These are phyloP conservation scores for Diplodus sargus DNA, from an alignment of 2,797 vertebrate species.

Conservation along the genomic window DNA sequence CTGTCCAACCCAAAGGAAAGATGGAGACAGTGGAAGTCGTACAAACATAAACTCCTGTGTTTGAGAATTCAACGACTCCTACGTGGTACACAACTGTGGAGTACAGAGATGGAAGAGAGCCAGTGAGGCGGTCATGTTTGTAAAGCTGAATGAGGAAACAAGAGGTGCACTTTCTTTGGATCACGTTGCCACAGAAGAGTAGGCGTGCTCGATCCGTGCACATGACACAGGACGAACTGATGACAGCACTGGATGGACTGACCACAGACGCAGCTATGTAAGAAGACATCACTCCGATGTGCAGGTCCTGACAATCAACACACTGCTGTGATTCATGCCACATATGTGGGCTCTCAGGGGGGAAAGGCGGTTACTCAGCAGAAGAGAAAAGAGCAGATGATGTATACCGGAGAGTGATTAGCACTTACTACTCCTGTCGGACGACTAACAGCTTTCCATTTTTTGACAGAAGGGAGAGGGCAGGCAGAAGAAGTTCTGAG, in stretches of 20 bases:
- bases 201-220: slow-evolving; percentile 31
- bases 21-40: slow-evolving; percentile 47
- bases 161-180: slow-evolving; percentile 20
- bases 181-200: slow-evolving; percentile 23
- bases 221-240: slow-evolving; percentile 35
- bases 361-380: slow-evolving; percentile 13
- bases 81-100: slow-evolving; percentile 14
- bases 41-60: neutral
- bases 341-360: slow-evolving; percentile 53
- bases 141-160: slow-evolving; percentile 32
- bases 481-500: neutral
- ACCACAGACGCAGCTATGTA: slow-evolving; percentile 56
- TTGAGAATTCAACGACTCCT: slow-evolving; percentile 8
- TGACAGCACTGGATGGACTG: slow-evolving; percentile 19
- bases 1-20: slow-evolving; percentile 45
- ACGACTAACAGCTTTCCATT: slow-evolving; percentile 2
- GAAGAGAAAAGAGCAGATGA: slow-evolving; percentile 43
- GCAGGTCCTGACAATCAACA: slow-evolving; percentile 64
- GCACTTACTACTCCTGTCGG: neutral
- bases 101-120: slow-evolving; percentile 11
- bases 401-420: slow-evolving; percentile 35
- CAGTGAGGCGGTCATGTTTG: neutral
- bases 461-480: slow-evolving; percentile 5
- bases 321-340: slow-evolving; percentile 41
- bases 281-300: slow-evolving; percentile 27